Evolutionary conservation across 1,140 invertebrate genomes (phyloP).

Genomic region (Cherax destructor): DNA sequence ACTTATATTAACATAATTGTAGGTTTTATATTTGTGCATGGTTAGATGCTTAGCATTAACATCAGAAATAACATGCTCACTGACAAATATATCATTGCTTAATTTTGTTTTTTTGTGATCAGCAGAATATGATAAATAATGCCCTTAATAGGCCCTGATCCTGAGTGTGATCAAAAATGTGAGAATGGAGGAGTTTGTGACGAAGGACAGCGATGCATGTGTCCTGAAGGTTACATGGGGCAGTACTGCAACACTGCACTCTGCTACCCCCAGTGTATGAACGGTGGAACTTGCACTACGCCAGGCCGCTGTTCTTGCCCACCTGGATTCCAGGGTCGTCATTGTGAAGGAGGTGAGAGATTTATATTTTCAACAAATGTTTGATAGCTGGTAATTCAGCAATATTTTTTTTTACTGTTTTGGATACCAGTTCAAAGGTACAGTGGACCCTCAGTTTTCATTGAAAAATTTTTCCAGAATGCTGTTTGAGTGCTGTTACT

Average conservation of each 20-base stretch:
- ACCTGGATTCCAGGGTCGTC: conserved; percentile 90
- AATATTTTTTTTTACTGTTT: too few species aligned
- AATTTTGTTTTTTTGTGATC: neutral
- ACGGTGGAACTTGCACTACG: conserved; percentile 91
- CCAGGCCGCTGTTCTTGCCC: conserved; percentile 91
- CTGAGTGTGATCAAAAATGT: conserved; percentile 90
- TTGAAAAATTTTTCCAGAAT: too few species aligned
- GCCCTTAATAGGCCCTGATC: conserved; percentile 83
- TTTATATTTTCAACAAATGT: too few species aligned
- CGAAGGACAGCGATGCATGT: conserved; percentile 87
- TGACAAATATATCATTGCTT: too few species aligned
- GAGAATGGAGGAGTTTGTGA: conserved; percentile 89
- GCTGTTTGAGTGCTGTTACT: too few species aligned
- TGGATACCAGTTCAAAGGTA: too few species aligned
- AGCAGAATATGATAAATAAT: neutral
- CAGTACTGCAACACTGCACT: conserved; percentile 90
- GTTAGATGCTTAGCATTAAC: too few species aligned
- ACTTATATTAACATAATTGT: too few species aligned
- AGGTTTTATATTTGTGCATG: too few species aligned
- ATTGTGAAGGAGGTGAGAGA: conserved; percentile 90
- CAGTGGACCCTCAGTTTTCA: too few species aligned
- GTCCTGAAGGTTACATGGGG: conserved; percentile 92
- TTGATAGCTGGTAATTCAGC: too few species aligned
- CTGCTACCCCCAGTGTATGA: conserved; percentile 94
- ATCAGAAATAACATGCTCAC: too few species aligned